These are phyloP conservation scores for Pampus argenteus DNA, from an alignment of 2,797 vertebrate species.

Conservation along the genomic window DNA sequence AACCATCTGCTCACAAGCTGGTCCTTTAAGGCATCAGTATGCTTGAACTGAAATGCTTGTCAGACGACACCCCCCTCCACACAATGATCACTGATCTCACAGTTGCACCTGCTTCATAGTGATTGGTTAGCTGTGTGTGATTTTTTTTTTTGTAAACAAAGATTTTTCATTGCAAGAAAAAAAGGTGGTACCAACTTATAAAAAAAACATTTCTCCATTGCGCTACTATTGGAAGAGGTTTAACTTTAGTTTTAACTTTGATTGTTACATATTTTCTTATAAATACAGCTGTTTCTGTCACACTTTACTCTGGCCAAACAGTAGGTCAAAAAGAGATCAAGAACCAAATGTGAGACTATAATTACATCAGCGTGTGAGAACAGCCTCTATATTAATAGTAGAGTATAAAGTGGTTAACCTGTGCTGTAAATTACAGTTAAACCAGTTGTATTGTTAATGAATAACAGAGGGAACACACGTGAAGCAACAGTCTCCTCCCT, in stretches of 20 bases:
- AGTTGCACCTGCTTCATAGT: no score
- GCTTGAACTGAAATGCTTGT: background rate
- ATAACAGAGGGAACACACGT: background rate
- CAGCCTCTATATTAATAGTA: constrained; percentile 8
- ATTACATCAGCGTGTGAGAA: constrained; percentile 19
- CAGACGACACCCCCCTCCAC: no score
- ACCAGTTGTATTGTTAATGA: constrained; percentile 47
- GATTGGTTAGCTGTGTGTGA: no score
- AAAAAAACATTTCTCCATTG: constrained; percentile 2
- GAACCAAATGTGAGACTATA: constrained; percentile 1
- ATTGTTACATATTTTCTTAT: background rate
- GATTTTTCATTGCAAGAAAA: no score
- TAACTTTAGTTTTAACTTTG: background rate
- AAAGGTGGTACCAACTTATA: background rate
- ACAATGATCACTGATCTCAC: no score
- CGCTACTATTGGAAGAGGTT: background rate
- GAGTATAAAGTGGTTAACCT: constrained; percentile 25
- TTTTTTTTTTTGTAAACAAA: no score
- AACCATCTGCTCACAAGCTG: background rate
- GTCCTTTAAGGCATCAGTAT: background rate
- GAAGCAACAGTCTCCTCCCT: constrained; percentile 45
- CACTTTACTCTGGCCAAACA: constrained; percentile 4
- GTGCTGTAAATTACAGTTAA: constrained; percentile 44
- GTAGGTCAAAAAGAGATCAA: constrained; percentile 20
- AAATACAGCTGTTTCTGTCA: background rate